phyloP scores from a whole-genome alignment of 2,888 invertebrate genomes.

The Tryphoninae sp. region DNA sequence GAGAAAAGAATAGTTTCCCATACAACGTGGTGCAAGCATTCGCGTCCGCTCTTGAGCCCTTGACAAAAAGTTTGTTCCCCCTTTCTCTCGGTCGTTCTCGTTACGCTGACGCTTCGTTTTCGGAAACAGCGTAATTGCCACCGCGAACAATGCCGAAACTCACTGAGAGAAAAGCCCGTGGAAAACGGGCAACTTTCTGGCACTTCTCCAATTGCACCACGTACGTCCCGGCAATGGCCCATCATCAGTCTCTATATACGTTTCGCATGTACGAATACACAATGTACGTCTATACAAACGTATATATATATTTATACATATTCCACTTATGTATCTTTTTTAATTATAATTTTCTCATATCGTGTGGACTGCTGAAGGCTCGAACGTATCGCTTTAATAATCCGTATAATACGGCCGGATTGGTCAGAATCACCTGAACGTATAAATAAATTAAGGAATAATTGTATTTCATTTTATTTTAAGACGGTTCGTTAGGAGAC shows the following conservation, averaged over 20 bases:
- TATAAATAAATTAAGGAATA: slow-evolving; percentile 30
- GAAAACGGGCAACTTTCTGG: slow-evolving; percentile 65
- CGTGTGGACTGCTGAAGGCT: slow-evolving; percentile 22
- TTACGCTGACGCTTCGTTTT: slow-evolving; percentile 63
- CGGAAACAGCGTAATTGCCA: slow-evolving; percentile 68
- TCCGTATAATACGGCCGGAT: slow-evolving; percentile 24
- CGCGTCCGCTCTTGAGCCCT: slow-evolving; percentile 39
- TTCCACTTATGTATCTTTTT: slow-evolving; percentile 11
- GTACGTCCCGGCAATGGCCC: slow-evolving; percentile 50
- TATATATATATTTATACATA: neutral
- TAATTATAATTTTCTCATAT: neutral
- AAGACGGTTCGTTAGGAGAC: slow-evolving; percentile 16
- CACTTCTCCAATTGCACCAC: slow-evolving; percentile 64
- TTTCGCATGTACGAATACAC: neutral
- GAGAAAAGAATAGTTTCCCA: slow-evolving; percentile 52
- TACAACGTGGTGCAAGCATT: slow-evolving; percentile 43
- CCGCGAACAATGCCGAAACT: slow-evolving; percentile 65
- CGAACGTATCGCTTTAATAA: slow-evolving; percentile 6
- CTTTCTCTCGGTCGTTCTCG: slow-evolving; percentile 14
- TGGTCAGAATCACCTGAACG: slow-evolving; percentile 46
- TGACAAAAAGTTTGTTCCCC: slow-evolving; percentile 55
- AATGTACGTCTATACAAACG: neutral
- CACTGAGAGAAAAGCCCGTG: slow-evolving; percentile 54
- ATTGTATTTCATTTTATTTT: slow-evolving; percentile 36
- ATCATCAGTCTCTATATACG: slow-evolving; percentile 30